Base-by-base conservation (phyloP, 2,797 vertebrate species). In the Hippocampus kuda region DNA sequence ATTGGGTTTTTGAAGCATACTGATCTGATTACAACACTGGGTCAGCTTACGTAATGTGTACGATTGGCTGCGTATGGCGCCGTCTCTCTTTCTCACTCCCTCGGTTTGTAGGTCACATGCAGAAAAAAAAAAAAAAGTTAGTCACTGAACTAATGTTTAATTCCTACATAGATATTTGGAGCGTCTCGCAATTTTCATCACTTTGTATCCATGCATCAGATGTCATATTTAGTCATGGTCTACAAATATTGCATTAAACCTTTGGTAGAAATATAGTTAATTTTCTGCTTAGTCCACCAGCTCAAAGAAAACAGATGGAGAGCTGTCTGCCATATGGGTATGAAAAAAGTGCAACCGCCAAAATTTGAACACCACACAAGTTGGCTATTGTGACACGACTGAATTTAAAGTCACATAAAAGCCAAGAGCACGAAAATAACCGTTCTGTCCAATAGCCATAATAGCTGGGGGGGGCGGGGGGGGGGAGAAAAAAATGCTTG, bases 31-130 rank as follows among this genome's bases (percentile, higher is more conserved):
- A 65, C 42, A 27, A 10, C 24, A 48, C 22, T 48, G 63, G 85
- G 83, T 84, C 86, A 82, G 72, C 73, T 91, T 89, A 89, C 80
- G 79, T 80, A 89, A 90, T 83, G 73, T 70, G 70, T 70, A 82
- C 74, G 73, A 77, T 73, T 81, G 51, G 70, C 77, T 83, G 77
- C 76, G 81, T 79, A 24, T 38, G 65, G 26, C 34, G 65, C 15
- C 18, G 38, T 53, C 27, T 53, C 30, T 22, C 48, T 4, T 8
- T 64, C 38, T 44, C 41, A 13, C 41, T 34, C 61, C 12, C 61
- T 63, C 18, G 62, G 13, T 46, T 64, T 64, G 38, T 41, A n/a
- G 38, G 41, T 57, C 24, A 26, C 56, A 13, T 57, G 13, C 24
- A 26, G 1, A 27, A 27, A 42, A 24, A 27, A 57, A 41, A 15